Percentiles rank a stretch among this genome's conserved stretches.
These are phyloP conservation scores for Natator depressus DNA, from an alignment of 2,113 vertebrate species.

Conservation along the genomic window DNA sequence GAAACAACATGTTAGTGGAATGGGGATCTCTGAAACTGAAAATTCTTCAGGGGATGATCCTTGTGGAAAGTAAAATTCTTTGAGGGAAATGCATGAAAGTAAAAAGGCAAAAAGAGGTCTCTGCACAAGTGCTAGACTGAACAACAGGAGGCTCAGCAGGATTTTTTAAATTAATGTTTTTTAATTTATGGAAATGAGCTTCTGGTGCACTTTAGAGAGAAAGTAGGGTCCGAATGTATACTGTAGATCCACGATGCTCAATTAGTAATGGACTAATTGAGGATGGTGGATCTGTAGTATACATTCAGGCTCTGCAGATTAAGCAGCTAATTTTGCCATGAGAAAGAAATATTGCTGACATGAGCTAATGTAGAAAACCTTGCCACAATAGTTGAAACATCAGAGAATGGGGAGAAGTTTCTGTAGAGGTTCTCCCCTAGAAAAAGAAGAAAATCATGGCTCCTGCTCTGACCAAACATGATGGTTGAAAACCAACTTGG, in stretches of 20 bases:
- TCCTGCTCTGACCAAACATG: background rate
- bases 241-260: background rate
- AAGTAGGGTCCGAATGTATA: background rate
- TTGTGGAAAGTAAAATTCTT: background rate
- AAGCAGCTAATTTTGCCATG: background rate
- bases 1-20: background rate
- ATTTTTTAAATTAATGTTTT: background rate
- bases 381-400: background rate
- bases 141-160: background rate
- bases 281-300: too few species aligned
- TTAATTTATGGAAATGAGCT: background rate
- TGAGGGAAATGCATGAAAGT: background rate
- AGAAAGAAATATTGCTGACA: background rate
- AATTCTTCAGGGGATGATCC: background rate
- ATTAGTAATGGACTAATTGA: background rate
- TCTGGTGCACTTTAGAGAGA: background rate
- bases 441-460: background rate
- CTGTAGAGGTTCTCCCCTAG: background rate
- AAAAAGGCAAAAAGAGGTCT: background rate
- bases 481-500: background rate
- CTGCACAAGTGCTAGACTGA: background rate
- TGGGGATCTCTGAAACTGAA: rapidly evolving
- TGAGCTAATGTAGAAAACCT: background rate
- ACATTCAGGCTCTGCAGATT: background rate
- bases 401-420: background rate